Conservation (phyloP, 2,797 vertebrate genomes). For the Limosa lapponica region DNA sequence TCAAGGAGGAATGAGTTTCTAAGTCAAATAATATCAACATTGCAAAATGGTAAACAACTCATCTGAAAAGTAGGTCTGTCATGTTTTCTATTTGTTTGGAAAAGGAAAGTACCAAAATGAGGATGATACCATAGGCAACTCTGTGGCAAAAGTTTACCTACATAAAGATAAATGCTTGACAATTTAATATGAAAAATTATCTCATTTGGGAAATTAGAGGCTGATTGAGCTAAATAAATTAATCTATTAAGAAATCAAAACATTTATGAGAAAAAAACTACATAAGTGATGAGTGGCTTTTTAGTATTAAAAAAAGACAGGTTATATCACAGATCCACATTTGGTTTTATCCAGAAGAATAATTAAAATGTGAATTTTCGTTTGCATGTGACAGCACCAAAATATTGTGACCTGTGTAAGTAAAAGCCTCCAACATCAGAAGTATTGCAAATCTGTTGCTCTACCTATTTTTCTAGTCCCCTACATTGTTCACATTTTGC, state of each 20-base stretch:
- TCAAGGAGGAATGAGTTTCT: conserved; percentile 26
- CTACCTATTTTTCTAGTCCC: neutral
- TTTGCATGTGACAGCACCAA: neutral
- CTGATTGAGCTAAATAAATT: neutral
- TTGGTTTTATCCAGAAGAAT: neutral
- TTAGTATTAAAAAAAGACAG: neutral
- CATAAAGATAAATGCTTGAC: neutral
- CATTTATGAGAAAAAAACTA: neutral
- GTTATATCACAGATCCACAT: neutral
- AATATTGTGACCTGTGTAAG: neutral
- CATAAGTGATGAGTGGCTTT: neutral
- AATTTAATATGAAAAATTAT: neutral
- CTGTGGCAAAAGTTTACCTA: neutral
- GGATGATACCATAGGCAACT: neutral
- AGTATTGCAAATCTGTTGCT: neutral
- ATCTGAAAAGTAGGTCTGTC: neutral
- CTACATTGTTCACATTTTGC: neutral
- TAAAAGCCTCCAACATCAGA: neutral
- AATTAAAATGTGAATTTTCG: neutral
- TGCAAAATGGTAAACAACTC: conserved; percentile 1
- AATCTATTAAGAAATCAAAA: neutral
- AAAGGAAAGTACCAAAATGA: conserved; percentile 21
- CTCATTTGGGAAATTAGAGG: neutral
- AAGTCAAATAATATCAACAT: conserved; percentile 37
- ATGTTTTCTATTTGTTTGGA: conserved; percentile 4